These are phyloP conservation scores for Zosterops pallidus DNA, from an alignment of 2,113 vertebrate genomes.

Conservation along the genomic window DNA sequence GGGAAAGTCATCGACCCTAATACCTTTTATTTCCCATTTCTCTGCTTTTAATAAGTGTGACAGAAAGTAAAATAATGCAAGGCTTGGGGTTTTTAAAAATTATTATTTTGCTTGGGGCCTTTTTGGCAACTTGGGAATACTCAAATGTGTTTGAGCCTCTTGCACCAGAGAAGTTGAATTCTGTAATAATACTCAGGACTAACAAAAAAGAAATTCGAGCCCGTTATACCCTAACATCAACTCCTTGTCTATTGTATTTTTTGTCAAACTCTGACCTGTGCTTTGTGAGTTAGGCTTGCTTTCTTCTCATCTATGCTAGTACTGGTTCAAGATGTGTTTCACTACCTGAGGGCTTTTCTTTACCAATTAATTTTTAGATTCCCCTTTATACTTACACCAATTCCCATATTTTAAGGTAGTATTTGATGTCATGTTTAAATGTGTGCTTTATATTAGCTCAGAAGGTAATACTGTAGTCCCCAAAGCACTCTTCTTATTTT, in stretches of 20 bases:
- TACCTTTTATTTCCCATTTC: not conserved
- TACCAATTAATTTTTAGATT: not conserved
- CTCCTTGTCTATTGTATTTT: not conserved
- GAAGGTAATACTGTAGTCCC: not conserved
- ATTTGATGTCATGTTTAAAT: not conserved
- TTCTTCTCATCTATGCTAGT: not conserved
- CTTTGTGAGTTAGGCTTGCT: not conserved
- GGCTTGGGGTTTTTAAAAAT: accelerated
- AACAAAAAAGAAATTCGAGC: not conserved
- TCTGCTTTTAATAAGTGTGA: not conserved
- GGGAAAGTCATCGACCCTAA: not conserved
- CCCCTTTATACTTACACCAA: not conserved
- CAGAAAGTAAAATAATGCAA: not conserved
- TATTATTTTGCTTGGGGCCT: not conserved
- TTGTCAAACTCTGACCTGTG: not conserved
- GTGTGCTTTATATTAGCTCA: not conserved
- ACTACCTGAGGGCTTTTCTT: not conserved
- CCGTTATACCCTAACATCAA: not conserved
- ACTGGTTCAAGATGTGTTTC: not conserved
- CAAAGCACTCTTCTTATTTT: not conserved
- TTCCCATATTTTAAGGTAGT: not conserved
- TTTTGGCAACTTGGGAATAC: not conserved
- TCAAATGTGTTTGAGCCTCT: not conserved
- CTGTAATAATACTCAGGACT: not conserved
- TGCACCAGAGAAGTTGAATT: not conserved